Evolutionary conservation across 2,113 vertebrate genomes (phyloP), one percentile per base, ranked within the genome.

Genomic region (Larimichthys crocea): DNA sequence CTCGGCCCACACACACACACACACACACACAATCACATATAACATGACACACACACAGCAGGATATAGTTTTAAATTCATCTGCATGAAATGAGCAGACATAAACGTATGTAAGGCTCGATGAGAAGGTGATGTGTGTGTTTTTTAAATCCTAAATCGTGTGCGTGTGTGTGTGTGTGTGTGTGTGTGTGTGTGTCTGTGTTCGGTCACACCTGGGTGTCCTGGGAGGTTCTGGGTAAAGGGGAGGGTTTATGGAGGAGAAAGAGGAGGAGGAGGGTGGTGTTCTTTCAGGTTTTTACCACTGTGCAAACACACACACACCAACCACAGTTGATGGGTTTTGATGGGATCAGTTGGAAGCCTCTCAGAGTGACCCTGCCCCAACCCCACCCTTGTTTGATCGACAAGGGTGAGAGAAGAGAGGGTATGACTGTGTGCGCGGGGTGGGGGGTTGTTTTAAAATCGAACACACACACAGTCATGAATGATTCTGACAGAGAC

Each of bases 311-410:
- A 68, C 66, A 71, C 48, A 75, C 64, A 70, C 48, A 72, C 49
- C 40, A 80, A 67, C 66, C 87, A 48, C 84, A 89, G 85, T 86
- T 92, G 92, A 93, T 92, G 91, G 91, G 88, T 93, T 94, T 93
- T 94, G 92, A 94, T 93, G 93, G 94, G 92, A 95, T 95, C 92
- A 93, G 72, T 83, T 83, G 40, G 85, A 91, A 93, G 88, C 87
- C 87, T 92, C 57, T 92, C 57, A 57, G 69, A 74, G 88, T 89
- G 88, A 93, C 84, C 84, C 92, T 89, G 90, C 89, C 89, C 88
- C 52, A 83, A 85, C 87, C 88, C 86, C 91, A 80, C 94, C 91
- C 92, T 84, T 94, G 90, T 93, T 94, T 93, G 88, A 87, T 86
- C 86, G 84, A 89, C 82, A 79, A 74, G 73, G 55, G 70, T 77